Conservation (phyloP, 2,113 vertebrate genomes). For the Gopherus evgoodei region DNA sequence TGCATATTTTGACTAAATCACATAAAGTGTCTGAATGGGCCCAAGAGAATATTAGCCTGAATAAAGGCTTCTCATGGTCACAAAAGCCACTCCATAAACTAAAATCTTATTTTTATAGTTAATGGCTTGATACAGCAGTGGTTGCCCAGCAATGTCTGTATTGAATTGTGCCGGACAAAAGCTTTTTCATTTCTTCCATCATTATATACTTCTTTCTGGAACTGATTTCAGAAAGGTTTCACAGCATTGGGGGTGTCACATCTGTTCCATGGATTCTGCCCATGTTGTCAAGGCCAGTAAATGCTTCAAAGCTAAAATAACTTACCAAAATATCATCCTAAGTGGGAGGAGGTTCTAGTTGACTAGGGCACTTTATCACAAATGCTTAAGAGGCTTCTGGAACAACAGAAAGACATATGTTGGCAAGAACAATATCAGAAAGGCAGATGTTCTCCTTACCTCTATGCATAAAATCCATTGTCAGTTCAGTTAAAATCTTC, state of each 20-base stretch:
- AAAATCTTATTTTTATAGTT: neutral
- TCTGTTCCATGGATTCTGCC: neutral
- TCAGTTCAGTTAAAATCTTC: neutral
- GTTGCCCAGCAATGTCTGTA: slow-evolving; percentile 38
- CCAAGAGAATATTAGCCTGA: neutral
- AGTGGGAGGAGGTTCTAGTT: slow-evolving; percentile 25
- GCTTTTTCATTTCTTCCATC: neutral
- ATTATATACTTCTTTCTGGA: neutral
- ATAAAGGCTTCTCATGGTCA: slow-evolving; percentile 2
- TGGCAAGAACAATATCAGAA: slow-evolving; percentile 40
- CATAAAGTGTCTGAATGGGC: neutral
- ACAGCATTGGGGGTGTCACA: neutral
- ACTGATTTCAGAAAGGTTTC: neutral
- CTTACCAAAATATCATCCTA: slow-evolving; percentile 44
- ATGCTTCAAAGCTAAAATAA: slow-evolving; percentile 4
- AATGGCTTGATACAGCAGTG: neutral
- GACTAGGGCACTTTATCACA: slow-evolving; percentile 36
- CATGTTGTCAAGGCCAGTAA: neutral
- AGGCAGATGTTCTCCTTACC: slow-evolving; percentile 31
- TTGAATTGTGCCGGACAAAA: slow-evolving; percentile 19
- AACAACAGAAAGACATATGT: slow-evolving; percentile 41
- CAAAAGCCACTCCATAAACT: slow-evolving; percentile 15
- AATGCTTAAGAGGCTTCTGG: slow-evolving; percentile 40
- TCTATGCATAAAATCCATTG: neutral
- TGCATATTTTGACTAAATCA: neutral